Percentiles rank a stretch among this genome's conserved stretches.
phyloP scores from a whole-genome alignment of 1,140 invertebrate genomes.

The Monomorium pharaonis region DNA sequence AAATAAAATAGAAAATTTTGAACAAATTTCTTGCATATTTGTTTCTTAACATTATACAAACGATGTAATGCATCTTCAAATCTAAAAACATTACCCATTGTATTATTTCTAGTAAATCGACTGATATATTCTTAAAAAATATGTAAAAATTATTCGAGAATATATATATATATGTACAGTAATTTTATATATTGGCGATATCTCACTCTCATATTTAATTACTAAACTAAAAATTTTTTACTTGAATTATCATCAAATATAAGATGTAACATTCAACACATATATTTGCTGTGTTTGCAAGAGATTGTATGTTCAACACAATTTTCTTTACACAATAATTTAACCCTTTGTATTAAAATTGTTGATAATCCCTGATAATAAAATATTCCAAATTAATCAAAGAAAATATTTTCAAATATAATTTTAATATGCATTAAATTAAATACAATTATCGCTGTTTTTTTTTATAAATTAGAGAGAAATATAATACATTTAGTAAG shows the following conservation, averaged over 20 bases:
- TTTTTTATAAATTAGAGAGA: background rate
- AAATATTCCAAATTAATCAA: background rate
- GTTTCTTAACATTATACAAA: background rate
- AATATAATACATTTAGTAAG: background rate
- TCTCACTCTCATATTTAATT: background rate
- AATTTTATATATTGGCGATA: conserved; percentile 17
- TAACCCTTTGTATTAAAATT: conserved; percentile 47
- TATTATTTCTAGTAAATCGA: background rate
- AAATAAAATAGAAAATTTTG: background rate
- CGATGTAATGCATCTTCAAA: background rate
- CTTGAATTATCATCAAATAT: background rate
- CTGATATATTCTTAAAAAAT: conserved; percentile 19
- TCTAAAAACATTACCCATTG: background rate
- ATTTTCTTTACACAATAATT: conserved; percentile 1
- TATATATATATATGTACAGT: conserved; percentile 70
- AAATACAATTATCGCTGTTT: background rate
- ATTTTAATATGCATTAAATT: background rate
- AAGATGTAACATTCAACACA: background rate
- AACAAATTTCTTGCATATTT: background rate
- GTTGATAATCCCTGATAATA: background rate
- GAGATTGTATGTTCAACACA: background rate
- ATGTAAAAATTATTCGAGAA: conserved; percentile 35
- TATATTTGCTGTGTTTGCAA: background rate
- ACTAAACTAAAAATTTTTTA: conserved; percentile 30
- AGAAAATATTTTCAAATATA: background rate